Percentiles rank a stretch among this genome's conserved stretches.
These are phyloP conservation scores for Drosophila nr. medialis DNA, from an alignment of 2,888 invertebrate species.

Conservation along the genomic window DNA sequence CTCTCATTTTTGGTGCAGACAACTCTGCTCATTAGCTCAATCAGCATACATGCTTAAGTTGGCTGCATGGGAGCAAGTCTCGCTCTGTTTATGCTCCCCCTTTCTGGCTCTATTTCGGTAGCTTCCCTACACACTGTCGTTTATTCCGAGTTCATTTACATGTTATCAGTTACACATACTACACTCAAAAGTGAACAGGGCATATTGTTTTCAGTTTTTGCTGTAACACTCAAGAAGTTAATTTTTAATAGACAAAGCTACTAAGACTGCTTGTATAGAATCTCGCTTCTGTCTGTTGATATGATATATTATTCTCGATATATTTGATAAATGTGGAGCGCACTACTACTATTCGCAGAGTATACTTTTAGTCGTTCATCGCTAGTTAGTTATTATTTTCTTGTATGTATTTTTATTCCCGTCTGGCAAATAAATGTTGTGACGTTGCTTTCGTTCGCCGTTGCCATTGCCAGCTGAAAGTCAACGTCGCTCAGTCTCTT, in stretches of 20 bases:
- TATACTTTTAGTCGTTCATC: slow-evolving; percentile 7
- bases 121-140: background rate
- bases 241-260: background rate
- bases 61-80: slow-evolving; percentile 27
- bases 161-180: slow-evolving; percentile 43
- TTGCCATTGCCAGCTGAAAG: slow-evolving; percentile 31
- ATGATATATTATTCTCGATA: background rate
- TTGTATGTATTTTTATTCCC: slow-evolving; percentile 23
- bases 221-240: background rate
- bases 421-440: slow-evolving; percentile 31
- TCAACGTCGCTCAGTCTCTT: slow-evolving; percentile 59
- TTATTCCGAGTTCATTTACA: slow-evolving; percentile 31
- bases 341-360: background rate
- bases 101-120: slow-evolving; percentile 2
- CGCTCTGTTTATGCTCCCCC: slow-evolving; percentile 9
- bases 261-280: background rate
- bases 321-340: background rate
- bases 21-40: slow-evolving; percentile 43
- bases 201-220: background rate
- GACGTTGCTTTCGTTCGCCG: slow-evolving; percentile 31
- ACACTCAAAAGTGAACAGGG: background rate
- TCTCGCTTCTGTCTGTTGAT: background rate
- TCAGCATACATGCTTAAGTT: slow-evolving; percentile 10
- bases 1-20: slow-evolving; percentile 6
- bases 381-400: background rate